A percentile compares a stretch with the other conserved stretches of the same genome.
These are phyloP conservation scores for Cetoscarus ocellatus DNA, from an alignment of 2,797 vertebrate genomes.

Conservation along the genomic window DNA sequence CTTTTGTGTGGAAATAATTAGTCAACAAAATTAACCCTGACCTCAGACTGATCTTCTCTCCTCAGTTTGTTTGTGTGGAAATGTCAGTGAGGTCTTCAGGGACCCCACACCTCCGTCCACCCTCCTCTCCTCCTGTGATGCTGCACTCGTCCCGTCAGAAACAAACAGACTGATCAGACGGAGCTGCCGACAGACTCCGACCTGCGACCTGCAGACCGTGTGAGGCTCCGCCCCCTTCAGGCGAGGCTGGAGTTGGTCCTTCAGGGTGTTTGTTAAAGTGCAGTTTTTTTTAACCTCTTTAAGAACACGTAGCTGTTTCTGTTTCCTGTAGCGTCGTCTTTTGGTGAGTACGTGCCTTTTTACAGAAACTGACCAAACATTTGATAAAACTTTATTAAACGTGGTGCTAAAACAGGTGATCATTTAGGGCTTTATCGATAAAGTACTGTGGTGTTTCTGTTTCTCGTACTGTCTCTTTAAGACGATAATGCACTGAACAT, in stretches of 20 bases:
- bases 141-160: conserved; percentile 17
- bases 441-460: conserved; percentile 19
- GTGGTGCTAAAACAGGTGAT: conserved; percentile 65
- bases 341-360: conserved; percentile 59
- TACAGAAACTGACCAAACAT: conserved; percentile 63
- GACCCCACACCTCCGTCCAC: too few relatives aligned
- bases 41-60: not conserved
- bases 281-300: not conserved
- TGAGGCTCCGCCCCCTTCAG: not conserved
- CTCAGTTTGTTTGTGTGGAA: conserved; percentile 93
- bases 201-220: not conserved
- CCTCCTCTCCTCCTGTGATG: conserved; percentile 18
- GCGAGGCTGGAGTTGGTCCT: not conserved
- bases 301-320: conserved; percentile 22
- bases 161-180: too few relatives aligned
- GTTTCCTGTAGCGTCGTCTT: conserved; percentile 34
- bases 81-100: conserved; percentile 84
- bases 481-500: not conserved
- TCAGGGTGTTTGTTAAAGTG: conserved; percentile 2
- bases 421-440: conserved; percentile 43
- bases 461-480: conserved; percentile 14
- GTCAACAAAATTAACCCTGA: too few relatives aligned
- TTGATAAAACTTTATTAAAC: conserved; percentile 46
- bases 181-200: not conserved
- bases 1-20: too few relatives aligned